A percentile compares a stretch with the other conserved stretches of the same genome.
Conservation (phyloP, 2,888 invertebrate species). For the Apeira syringaria region DNA sequence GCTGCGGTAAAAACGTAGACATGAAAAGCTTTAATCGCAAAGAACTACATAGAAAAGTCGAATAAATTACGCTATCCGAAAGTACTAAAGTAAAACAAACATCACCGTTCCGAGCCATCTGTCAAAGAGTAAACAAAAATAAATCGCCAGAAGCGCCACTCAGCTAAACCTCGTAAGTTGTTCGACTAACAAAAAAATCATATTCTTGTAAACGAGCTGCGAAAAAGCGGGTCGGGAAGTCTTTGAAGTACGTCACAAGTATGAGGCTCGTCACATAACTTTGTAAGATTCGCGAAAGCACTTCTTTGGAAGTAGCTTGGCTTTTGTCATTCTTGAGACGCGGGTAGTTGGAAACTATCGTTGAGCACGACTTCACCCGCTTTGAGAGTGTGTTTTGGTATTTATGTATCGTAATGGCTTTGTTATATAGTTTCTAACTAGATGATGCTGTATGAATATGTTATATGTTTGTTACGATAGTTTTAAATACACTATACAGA, state of each 20-base stretch:
- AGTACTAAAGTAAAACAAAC: constrained; percentile 4
- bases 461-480: too few relatives aligned
- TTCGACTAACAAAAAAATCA: constrained; percentile 19
- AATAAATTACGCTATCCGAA: background rate
- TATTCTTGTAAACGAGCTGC: constrained; percentile 37
- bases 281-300: constrained; percentile 49
- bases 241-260: constrained; percentile 44
- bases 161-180: constrained; percentile 15
- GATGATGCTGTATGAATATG: background rate
- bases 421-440: constrained; percentile 1
- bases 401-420: constrained; percentile 15
- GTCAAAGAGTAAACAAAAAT: constrained; percentile 29
- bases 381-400: constrained; percentile 16
- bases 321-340: constrained; percentile 45
- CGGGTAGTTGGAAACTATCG: constrained; percentile 46
- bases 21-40: too few relatives aligned
- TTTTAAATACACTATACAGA: too few relatives aligned
- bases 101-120: constrained; percentile 13
- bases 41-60: too few relatives aligned
- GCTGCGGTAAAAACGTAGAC: too few relatives aligned
- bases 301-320: constrained; percentile 44
- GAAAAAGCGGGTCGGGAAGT: constrained; percentile 43
- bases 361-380: constrained; percentile 18
- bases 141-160: constrained; percentile 25
- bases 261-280: constrained; percentile 50